Percentiles rank a stretch among this genome's conserved stretches.
phyloP scores from a whole-genome alignment of 2,888 invertebrate genomes.

The Temnothorax unifasciatus region DNA sequence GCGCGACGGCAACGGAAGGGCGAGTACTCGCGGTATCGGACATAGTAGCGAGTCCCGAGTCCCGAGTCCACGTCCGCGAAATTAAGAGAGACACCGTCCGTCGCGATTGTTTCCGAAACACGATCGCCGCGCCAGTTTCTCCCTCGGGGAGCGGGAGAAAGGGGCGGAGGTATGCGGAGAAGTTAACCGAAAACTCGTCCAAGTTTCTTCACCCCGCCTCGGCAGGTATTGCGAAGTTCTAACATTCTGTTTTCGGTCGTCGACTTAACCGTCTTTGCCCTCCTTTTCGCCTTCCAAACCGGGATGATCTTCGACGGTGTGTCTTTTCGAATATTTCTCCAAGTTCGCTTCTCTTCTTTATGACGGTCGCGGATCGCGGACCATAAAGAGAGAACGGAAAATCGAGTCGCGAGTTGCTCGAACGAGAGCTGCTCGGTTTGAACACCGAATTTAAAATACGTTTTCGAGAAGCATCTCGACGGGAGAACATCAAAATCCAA shows the following conservation, averaged over 20 bases:
- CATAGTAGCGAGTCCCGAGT: no score
- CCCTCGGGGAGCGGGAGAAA: neutral
- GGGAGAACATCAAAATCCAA: neutral
- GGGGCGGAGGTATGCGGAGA: conserved; percentile 35
- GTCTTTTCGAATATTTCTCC: conserved; percentile 64
- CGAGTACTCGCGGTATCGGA: conserved; percentile 3
- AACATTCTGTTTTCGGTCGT: conserved; percentile 59
- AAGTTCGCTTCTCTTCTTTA: conserved; percentile 2
- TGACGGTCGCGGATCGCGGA: neutral
- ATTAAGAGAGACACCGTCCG: conserved; percentile 32
- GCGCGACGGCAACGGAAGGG: neutral
- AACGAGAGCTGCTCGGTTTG: neutral
- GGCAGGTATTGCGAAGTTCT: conserved; percentile 54
- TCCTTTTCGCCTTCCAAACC: conserved; percentile 17
- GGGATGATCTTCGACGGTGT: conserved; percentile 66
- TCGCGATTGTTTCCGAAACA: conserved; percentile 50
- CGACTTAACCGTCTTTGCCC: conserved; percentile 53
- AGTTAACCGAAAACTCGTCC: conserved; percentile 45
- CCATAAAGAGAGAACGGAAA: conserved; percentile 6
- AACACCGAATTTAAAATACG: conserved; percentile 13
- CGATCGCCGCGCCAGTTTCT: conserved; percentile 38
- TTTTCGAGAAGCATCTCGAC: neutral
- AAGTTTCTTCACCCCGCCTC: conserved; percentile 52
- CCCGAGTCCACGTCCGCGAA: neutral
- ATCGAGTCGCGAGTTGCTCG: neutral